Evolutionary conservation across 2,888 invertebrate genomes (phyloP), one percentile per base, ranked within the genome.

Genomic region (Drosophila sordidula): DNA sequence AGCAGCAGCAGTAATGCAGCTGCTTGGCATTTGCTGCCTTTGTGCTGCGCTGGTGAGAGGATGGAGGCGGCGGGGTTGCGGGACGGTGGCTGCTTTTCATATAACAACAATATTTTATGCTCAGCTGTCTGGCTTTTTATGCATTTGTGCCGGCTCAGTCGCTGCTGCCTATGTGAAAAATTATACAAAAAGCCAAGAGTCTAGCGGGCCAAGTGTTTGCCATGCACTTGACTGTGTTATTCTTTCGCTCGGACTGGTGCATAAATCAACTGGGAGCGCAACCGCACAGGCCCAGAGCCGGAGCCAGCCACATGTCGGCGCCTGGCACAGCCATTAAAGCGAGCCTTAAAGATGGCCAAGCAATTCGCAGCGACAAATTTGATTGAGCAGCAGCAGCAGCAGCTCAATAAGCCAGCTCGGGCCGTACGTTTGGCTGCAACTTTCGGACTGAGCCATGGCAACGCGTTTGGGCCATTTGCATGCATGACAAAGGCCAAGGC

Each of bases 81-180:
- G 39, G 50, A 32, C 38, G 39, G 41, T 39, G 73, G 62, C 89
- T 83, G 89, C 87, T 78, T 83, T 83, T 83, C 89, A 83, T 83
- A 87, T 89, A 89, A 87, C 83, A 89, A 84, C 83, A 84, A 89
- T 89, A 87, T 89, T 89, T 84, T 84, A 84, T 84, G 87, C 83
- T 89, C 89, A 89, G 81, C 83, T 84, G 83, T 89, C 83, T 84
- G 89, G 87, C 89, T 89, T 84, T 84, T 84, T 84, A 89, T 89
- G 85, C 89, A 89, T 87, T 84, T 88, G 67, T 80, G 84, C 66
- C 65, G 83, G 63, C 54, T 38, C 55, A 67, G 45, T 45, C 55
- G 56, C 47, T 32, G 55, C 85, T 80, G 89, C 87, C 83, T 89
- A 84, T 89, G 64, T 89, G 81, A 83, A 87, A 89, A 89, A 83